Conservation (phyloP, 1,140 invertebrate genomes). For the Drosophila setifemur region DNA sequence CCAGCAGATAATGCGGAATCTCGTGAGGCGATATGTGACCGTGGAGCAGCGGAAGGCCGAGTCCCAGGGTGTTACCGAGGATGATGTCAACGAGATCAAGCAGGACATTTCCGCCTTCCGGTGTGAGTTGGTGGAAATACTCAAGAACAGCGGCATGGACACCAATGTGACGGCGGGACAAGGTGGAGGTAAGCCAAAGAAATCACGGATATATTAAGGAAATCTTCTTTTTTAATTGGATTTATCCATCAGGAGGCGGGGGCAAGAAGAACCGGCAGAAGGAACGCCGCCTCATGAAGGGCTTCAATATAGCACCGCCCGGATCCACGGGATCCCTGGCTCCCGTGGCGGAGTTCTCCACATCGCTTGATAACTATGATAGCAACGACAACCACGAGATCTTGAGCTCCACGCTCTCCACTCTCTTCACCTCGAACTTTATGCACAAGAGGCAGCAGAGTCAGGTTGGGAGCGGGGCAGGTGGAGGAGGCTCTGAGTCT, state of each 20-base stretch:
- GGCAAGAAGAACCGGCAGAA: slow-evolving; percentile 97
- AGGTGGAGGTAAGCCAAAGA: slow-evolving; percentile 58
- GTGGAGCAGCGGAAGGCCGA: slow-evolving; percentile 97
- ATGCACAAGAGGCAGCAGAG: slow-evolving; percentile 72
- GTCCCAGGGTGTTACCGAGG: slow-evolving; percentile 98
- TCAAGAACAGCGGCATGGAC: slow-evolving; percentile 96
- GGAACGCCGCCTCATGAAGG: slow-evolving; percentile 95
- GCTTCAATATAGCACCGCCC: slow-evolving; percentile 93
- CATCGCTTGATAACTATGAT: slow-evolving; percentile 86
- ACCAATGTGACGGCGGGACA: slow-evolving; percentile 90
- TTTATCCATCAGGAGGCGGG: slow-evolving; percentile 86
- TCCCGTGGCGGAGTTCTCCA: slow-evolving; percentile 89
- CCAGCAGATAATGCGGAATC: slow-evolving; percentile 97
- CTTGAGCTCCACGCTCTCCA: slow-evolving; percentile 70
- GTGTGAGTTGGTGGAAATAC: slow-evolving; percentile 97
- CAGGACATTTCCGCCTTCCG: slow-evolving; percentile 98
- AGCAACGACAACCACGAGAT: slow-evolving; percentile 78
- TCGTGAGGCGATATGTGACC: slow-evolving; percentile 97
- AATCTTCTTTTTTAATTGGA: background rate
- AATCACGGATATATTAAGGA: background rate
- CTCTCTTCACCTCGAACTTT: slow-evolving; percentile 82
- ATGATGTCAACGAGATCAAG: slow-evolving; percentile 99
- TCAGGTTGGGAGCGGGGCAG: slow-evolving; percentile 20
- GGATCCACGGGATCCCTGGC: slow-evolving; percentile 85
- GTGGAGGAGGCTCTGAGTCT: slow-evolving; percentile 46